Percentiles rank a stretch among this genome's conserved stretches.
Conservation (phyloP, 2,888 invertebrate species). For the Apodemia hepburni region DNA sequence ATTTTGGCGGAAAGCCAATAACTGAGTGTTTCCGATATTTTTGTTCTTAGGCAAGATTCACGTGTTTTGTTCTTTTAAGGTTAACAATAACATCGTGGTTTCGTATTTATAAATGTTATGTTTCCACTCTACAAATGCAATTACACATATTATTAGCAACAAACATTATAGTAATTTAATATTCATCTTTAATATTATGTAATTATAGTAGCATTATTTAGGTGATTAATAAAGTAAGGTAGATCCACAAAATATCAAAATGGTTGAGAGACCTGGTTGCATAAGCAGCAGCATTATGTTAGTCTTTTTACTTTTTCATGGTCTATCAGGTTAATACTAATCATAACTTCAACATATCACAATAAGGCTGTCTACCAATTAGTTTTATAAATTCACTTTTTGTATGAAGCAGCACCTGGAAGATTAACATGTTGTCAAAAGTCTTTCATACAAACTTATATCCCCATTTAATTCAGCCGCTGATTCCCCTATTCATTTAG, state of each 20-base stretch:
- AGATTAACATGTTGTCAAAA: no score
- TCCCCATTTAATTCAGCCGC: no score
- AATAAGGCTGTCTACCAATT: no score
- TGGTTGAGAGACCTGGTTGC: no score
- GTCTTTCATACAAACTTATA: no score
- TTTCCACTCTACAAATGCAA: neutral
- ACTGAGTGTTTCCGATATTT: conserved; percentile 72
- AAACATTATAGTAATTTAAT: neutral
- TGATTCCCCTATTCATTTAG: no score
- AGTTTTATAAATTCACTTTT: no score
- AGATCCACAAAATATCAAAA: neutral
- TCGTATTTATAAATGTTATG: neutral
- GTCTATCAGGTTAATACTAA: no score
- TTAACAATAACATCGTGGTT: conserved; percentile 45
- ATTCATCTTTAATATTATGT: neutral
- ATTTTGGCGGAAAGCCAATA: conserved; percentile 58
- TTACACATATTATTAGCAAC: neutral
- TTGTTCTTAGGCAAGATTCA: conserved; percentile 62
- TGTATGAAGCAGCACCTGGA: no score
- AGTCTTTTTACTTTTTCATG: no score
- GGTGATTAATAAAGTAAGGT: neutral
- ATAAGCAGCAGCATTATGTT: no score
- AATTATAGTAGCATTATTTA: neutral
- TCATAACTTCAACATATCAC: no score
- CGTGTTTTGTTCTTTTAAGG: conserved; percentile 64